Base-by-base conservation (phyloP, 2,797 vertebrate species). In the Rousettus madagascariensis region DNA sequence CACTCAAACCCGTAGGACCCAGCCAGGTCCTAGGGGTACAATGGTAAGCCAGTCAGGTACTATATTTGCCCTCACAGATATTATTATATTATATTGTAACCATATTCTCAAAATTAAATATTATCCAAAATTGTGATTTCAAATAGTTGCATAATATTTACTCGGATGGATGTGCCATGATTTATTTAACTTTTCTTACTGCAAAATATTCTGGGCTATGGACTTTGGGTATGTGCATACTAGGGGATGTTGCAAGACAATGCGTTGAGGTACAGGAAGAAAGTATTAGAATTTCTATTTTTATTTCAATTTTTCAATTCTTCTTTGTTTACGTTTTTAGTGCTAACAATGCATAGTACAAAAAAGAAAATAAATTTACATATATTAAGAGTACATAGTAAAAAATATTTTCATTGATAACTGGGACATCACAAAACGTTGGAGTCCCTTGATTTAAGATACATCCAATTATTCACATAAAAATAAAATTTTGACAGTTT, bases 401-500 rank as follows among this genome's bases (percentile, higher is more conserved):
- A 94, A 89, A 95, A 49, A 66, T 79, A 78, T 86, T 96, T 95
- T 93, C 74, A 89, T 53, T 66, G 55, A 79, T 57, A 51, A 1
- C 10, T 86, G 33, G 12, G 24, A 79, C 90, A 89, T 95, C 72
- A 71, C 83, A 91, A 96, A 91, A 33, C 24, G 46, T 69, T 74
- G 7, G 12, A 84, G 68, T 84, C 53, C 53, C 41, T 97, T 77
- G 83, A 91, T 95, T 96, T 96, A 97, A 91, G 30, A 95, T 92
- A 51, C 85, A 49, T 51, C 38, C 65, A 95, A 86, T 95, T 91
- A 96, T 49, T 96, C 85, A 95, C 53, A 80, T 41, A 91, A 97
- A 96, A 91, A 91, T 96, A 95, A 96, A 95, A 96, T 89, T 95
- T 83, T 96, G 97, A 89, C 93, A 94, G 85, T 87, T 95, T 95